A percentile compares a stretch with the other conserved stretches of the same genome.
phyloP scores from a whole-genome alignment of 2,888 invertebrate genomes.

The Tyria jacobaeae region DNA sequence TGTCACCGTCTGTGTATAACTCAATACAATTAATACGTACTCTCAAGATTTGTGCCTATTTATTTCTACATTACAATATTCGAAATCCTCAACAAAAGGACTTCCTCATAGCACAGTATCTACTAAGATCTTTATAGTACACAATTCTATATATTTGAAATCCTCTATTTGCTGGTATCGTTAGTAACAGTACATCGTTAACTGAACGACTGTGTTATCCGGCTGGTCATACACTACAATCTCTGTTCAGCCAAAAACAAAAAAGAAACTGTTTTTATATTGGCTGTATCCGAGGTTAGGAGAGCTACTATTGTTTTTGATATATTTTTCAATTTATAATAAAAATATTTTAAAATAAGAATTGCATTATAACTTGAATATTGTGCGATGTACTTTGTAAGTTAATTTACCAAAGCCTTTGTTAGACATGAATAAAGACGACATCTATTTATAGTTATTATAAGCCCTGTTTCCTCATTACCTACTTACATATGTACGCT shows the following conservation, averaged over 20 bases:
- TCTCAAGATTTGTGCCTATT: too few species aligned
- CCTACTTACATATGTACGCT: too few species aligned
- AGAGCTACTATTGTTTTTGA: slow-evolving; percentile 2
- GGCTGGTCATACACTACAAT: slow-evolving; percentile 14
- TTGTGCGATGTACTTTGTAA: too few species aligned
- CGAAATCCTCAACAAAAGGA: neutral
- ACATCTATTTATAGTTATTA: too few species aligned
- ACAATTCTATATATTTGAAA: slow-evolving; percentile 16
- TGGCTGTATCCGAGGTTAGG: slow-evolving; percentile 10
- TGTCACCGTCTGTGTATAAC: too few species aligned
- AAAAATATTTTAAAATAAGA: neutral
- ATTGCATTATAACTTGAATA: too few species aligned
- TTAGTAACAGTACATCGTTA: slow-evolving; percentile 16
- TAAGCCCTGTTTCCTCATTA: too few species aligned
- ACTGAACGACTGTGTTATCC: slow-evolving; percentile 13
- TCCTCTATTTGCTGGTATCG: slow-evolving; percentile 17
- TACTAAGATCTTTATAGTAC: neutral
- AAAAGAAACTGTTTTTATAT: slow-evolving; percentile 13
- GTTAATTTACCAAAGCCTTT: too few species aligned
- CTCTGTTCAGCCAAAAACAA: slow-evolving; percentile 23
- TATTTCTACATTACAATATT: too few species aligned
- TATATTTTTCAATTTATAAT: neutral
- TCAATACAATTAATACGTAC: too few species aligned
- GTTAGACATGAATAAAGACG: too few species aligned
- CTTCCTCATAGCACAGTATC: neutral